Conservation (phyloP, 2,888 invertebrate genomes). For the Sericinus montela region DNA sequence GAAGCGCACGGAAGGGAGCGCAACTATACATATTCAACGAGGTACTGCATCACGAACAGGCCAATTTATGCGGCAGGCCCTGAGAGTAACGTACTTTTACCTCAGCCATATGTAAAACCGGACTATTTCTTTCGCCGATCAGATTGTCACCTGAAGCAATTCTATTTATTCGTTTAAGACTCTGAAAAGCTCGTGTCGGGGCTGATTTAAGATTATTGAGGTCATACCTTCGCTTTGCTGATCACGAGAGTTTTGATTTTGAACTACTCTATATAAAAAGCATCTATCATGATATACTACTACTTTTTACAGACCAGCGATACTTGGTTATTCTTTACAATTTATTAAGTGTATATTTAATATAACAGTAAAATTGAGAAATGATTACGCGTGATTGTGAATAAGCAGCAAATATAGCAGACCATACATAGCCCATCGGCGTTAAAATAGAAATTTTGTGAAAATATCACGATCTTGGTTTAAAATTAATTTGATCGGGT, state of each 20-base stretch:
- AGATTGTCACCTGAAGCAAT: slow-evolving; percentile 59
- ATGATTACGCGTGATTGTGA: too few species aligned
- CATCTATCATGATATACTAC: too few species aligned
- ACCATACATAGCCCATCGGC: too few species aligned
- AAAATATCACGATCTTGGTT: too few species aligned
- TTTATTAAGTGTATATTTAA: too few species aligned
- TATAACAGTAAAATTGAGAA: too few species aligned
- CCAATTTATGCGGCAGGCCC: slow-evolving; percentile 74
- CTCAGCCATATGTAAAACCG: slow-evolving; percentile 73
- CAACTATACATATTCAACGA: slow-evolving; percentile 79
- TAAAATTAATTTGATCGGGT: too few species aligned
- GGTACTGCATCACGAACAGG: slow-evolving; percentile 77
- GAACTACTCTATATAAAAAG: not conserved
- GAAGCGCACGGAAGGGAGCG: slow-evolving; percentile 76
- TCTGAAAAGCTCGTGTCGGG: slow-evolving; percentile 34
- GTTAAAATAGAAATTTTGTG: too few species aligned
- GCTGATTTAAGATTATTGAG: slow-evolving; percentile 27
- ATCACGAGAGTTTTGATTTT: slow-evolving; percentile 29
- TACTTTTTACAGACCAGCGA: too few species aligned
- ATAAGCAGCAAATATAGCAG: too few species aligned
- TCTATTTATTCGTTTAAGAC: slow-evolving; percentile 35
- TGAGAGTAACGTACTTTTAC: slow-evolving; percentile 74
- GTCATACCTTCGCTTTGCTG: slow-evolving; percentile 20
- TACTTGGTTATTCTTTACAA: too few species aligned
- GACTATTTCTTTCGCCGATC: slow-evolving; percentile 66